phyloP scores from a whole-genome alignment of 1,140 invertebrate species.

The Camponotus vicinus region DNA sequence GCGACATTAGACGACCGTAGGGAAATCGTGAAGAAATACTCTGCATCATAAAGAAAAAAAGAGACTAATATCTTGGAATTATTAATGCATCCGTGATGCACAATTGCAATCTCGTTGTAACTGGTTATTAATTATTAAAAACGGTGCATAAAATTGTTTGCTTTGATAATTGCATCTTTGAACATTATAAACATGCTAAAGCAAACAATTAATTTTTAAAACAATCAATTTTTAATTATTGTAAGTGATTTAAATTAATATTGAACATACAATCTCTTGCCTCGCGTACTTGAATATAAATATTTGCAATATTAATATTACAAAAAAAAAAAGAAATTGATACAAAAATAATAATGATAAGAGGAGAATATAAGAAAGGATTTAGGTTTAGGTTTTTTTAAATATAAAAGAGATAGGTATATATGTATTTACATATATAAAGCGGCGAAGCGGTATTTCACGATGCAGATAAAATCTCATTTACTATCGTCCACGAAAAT shows the following conservation, averaged over 20 bases:
- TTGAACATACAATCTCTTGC: background rate
- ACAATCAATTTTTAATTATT: background rate
- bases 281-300: background rate
- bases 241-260: background rate
- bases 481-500: constrained; percentile 37
- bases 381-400: background rate
- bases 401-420: background rate
- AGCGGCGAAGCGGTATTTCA: background rate
- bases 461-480: constrained; percentile 53
- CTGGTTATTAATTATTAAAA: constrained; percentile 7
- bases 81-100: background rate
- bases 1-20: background rate
- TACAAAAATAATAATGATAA: constrained; percentile 4
- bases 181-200: background rate
- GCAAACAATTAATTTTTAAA: background rate
- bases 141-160: background rate
- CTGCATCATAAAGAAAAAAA: background rate
- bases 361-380: background rate
- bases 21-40: constrained; percentile 25
- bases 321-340: background rate
- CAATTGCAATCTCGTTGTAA: background rate
- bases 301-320: background rate
- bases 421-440: background rate
- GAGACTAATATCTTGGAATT: constrained; percentile 11
- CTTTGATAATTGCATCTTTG: background rate